Evolutionary conservation across 2,888 invertebrate genomes (phyloP).

Genomic region (Tipula unca): DNA sequence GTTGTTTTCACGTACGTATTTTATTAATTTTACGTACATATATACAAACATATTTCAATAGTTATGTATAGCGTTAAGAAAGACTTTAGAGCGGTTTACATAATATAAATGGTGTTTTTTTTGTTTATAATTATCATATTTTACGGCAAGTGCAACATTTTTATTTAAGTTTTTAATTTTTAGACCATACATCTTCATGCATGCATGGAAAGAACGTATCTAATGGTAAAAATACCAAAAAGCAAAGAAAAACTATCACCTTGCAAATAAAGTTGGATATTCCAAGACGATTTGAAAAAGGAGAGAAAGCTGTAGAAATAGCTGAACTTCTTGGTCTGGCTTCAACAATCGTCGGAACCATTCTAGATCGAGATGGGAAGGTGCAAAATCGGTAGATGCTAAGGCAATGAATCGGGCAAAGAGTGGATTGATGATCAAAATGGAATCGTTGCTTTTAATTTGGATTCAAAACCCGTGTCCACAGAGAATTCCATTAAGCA

Average conservation of each 20-base stretch:
- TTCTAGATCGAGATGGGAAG: conserved; percentile 28
- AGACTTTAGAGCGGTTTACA: too few species aligned
- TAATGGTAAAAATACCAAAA: neutral
- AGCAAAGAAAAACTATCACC: neutral
- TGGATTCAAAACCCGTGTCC: too few species aligned
- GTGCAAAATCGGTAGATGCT: conserved; percentile 26
- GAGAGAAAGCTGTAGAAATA: neutral
- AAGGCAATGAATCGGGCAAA: conserved; percentile 24
- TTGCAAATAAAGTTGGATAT: neutral
- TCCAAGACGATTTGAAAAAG: neutral
- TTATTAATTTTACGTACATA: too few species aligned
- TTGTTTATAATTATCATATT: too few species aligned
- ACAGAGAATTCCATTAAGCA: neutral
- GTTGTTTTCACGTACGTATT: too few species aligned
- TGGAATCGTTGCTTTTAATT: too few species aligned
- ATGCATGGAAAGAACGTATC: neutral
- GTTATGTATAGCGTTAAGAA: too few species aligned
- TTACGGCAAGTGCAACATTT: too few species aligned
- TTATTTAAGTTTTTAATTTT: too few species aligned
- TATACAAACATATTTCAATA: too few species aligned
- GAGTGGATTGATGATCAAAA: neutral
- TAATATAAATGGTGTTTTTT: too few species aligned
- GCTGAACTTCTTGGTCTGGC: conserved; percentile 2
- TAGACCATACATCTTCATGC: neutral
- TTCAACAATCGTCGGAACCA: conserved; percentile 23